A percentile compares a stretch with the other conserved stretches of the same genome.
These are phyloP conservation scores for Pocillopora damicornis DNA, from an alignment of 64 coral and sea anemone genomes.

Conservation along the genomic window DNA sequence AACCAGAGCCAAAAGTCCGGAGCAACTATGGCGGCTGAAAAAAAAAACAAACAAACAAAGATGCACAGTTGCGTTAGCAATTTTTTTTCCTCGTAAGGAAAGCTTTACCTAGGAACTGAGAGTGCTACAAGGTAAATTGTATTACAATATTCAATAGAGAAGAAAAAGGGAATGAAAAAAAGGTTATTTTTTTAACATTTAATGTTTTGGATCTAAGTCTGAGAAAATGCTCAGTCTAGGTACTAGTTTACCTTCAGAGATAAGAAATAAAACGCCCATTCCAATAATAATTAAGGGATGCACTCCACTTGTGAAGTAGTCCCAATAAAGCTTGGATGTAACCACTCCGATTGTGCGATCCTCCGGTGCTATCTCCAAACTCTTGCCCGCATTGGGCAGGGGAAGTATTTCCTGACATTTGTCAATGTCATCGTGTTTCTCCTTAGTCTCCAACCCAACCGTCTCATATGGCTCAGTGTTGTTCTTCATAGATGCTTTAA, in stretches of 20 bases:
- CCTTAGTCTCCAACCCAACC: neutral
- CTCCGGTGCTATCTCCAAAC: neutral
- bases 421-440: neutral
- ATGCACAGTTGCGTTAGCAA: neutral
- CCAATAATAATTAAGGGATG: neutral
- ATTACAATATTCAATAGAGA: no score
- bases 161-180: no score
- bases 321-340: conserved; percentile 1
- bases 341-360: conserved; percentile 3
- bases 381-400: neutral
- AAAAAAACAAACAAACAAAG: neutral
- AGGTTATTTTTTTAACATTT: no score
- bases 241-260: neutral
- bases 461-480: neutral
- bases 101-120: neutral
- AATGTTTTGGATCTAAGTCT: neutral
- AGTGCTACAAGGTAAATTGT: neutral
- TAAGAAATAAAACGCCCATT: neutral
- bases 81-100: neutral
- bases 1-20: neutral
- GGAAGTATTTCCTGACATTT: neutral
- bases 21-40: neutral
- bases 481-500: no score
- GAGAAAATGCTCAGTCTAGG: neutral
- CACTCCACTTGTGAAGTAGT: neutral